Evolutionary conservation across 2,888 invertebrate species (phyloP), one percentile per base, ranked within the genome.

Genomic region (Caenorhabditis afra): DNA sequence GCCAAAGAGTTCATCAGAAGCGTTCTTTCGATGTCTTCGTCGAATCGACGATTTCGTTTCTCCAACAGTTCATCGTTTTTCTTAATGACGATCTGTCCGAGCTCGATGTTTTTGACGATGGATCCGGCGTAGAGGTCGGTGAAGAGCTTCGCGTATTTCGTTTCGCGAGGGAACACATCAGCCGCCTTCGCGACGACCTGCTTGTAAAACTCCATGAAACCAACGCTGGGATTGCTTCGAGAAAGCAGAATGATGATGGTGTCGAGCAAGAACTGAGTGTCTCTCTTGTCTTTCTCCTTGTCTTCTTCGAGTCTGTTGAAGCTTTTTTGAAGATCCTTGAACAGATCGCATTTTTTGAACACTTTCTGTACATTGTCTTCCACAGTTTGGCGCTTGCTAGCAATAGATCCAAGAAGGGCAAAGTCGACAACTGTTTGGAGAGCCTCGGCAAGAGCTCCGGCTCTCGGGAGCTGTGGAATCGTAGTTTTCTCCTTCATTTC

Each of bases 401-500:
- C 3, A 3, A 23, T 20, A 4, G 3, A 29, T 29, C 10, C 8
- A 22, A 11, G 20, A 22, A 65, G 59, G 35, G 52, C 47, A 55
- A 74, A 66, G 3, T 47, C 22, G 22, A 53, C 39, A 0, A 55
- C 22, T 1, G 47, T n/a, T 0, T 47, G 11, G 29, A 74, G 20
- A 16, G 62, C 29, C 0, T 35, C 35, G 10, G 47, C 55, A 7
- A 71, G 41, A 16, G 55, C 55, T 39, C 20, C 39, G 8, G 55
- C 37, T 39, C 70, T 53, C n/a, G 70, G 70, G 16, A 55, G 45
- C 29, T 62, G 62, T 7, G 62, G 55, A 16, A 61, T 39, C 12
- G 14, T 14, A 1, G 44, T n/a, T 5, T 8, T 1, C 0, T 18
- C 14, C 14, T 18, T 18, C 5, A 47, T 44, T 0, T 22, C n/a